Percentiles rank a stretch among this genome's conserved stretches.
phyloP scores from a whole-genome alignment of 2,113 vertebrate species.

The Piaya cayana region DNA sequence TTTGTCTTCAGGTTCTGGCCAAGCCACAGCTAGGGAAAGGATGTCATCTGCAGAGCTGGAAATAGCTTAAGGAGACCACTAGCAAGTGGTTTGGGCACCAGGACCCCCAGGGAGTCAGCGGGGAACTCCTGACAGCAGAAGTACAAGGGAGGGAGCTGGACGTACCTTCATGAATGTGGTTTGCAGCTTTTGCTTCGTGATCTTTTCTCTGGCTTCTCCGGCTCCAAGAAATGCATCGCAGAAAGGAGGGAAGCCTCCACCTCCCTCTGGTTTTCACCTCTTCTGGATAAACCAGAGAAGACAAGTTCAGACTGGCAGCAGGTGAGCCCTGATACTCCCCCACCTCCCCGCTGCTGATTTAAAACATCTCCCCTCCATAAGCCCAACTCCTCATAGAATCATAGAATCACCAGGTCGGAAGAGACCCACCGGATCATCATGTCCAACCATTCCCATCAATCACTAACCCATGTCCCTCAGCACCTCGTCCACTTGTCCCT shows the following conservation, averaged over 20 bases:
- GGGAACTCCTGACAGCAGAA: not conserved
- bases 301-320: not conserved
- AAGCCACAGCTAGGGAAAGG: not conserved
- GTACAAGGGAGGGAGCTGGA: not conserved
- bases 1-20: not conserved
- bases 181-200: not conserved
- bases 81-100: not conserved
- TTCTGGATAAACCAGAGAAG: slow-evolving; percentile 17
- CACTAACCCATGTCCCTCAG: too few species aligned
- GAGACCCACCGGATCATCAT: too few species aligned
- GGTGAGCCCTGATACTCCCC: not conserved
- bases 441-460: too few species aligned
- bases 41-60: not conserved
- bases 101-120: not conserved
- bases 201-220: slow-evolving; percentile 12
- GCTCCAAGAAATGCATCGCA: slow-evolving; percentile 49
- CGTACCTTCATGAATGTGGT: slow-evolving; percentile 21
- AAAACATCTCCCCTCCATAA: not conserved
- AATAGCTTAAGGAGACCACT: not conserved
- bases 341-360: not conserved
- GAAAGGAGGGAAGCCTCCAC: slow-evolving; percentile 33
- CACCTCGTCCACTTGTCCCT: too few species aligned
- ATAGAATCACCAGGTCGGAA: too few species aligned
- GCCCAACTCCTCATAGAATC: not conserved
- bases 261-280: not conserved